Evolutionary conservation across 2,888 invertebrate species (phyloP), one percentile per base, ranked within the genome.

Genomic region (Miltochrista miniata): DNA sequence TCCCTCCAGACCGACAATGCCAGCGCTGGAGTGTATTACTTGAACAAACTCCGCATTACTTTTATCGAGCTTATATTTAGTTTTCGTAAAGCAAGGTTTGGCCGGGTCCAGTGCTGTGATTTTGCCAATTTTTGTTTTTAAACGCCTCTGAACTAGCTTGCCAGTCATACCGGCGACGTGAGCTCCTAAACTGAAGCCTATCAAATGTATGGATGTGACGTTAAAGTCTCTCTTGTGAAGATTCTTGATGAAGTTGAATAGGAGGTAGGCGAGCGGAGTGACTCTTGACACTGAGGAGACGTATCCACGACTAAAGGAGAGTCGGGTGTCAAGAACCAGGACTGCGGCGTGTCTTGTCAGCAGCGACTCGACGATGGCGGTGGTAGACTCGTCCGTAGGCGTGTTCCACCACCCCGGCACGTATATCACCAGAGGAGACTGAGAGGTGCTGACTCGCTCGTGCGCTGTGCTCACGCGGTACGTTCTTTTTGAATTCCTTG

Each of bases 141-240:
- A 53, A 7, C 75, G 70, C 10, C 47, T 73, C 48, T 76, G 74
- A 3, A 85, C 80, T 29, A 87, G 47, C 41, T 81, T 85, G 0
- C 88, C 90, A 0, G 88, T 76, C 46, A 83, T 68, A 0, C 94
- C 94, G 0, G 93, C 93, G 0, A 93, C 94, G 69, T 94, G 94
- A 0, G 94, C 93, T 2, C 94, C 94, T 12, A 94, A 75, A 56
- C 93, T 93, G 81, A 94, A 94, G 7, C 94, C 94, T 48, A 94
- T 90, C 14, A 94, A 68, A 65, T 94, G 94, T 15, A 93, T 83
- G 10, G 89, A 85, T 0, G 89, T 75, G 0, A 92, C 66, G 0
- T 87, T 82, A 10, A 87, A 78, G 1, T 92, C 85, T 12, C 68
- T 63, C 1, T 63, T 58, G 50, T 74, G 59, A 0, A 87, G 50